These are phyloP conservation scores for Seladonia tumulorum DNA, from an alignment of 2,888 invertebrate genomes.

Conservation along the genomic window DNA sequence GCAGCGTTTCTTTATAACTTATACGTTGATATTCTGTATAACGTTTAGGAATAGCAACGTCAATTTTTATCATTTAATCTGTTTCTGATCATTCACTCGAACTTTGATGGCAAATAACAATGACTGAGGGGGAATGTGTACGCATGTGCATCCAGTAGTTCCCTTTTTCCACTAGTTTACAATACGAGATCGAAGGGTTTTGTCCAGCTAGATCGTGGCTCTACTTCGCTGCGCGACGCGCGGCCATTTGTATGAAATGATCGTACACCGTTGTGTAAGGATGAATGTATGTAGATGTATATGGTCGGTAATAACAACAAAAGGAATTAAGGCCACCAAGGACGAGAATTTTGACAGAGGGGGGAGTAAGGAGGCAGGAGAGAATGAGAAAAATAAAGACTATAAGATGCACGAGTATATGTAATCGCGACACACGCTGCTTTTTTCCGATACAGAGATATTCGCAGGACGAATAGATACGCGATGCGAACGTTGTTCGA, in stretches of 20 bases:
- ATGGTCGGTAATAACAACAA: background rate
- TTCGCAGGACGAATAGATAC: constrained; percentile 42
- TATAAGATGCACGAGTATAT: constrained; percentile 20
- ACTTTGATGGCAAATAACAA: background rate
- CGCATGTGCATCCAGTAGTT: background rate
- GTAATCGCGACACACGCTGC: constrained; percentile 1
- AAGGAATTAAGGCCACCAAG: background rate
- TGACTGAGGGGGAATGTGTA: background rate
- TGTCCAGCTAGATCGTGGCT: background rate
- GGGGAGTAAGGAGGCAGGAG: background rate
- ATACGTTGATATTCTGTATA: background rate
- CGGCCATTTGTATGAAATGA: constrained; percentile 16
- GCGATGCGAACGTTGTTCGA: constrained; percentile 7
- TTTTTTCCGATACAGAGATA: constrained; percentile 18
- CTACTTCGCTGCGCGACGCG: background rate
- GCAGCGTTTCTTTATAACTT: background rate
- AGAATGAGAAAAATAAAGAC: background rate
- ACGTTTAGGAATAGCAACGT: background rate
- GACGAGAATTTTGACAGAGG: background rate
- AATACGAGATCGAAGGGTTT: background rate
- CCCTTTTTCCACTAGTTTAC: background rate
- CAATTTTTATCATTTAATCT: background rate
- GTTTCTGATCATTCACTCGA: background rate
- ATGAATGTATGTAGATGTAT: background rate
- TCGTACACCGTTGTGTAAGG: constrained; percentile 12